phyloP scores from a whole-genome alignment of 2,888 invertebrate species.

The Lepas anatifera region DNA sequence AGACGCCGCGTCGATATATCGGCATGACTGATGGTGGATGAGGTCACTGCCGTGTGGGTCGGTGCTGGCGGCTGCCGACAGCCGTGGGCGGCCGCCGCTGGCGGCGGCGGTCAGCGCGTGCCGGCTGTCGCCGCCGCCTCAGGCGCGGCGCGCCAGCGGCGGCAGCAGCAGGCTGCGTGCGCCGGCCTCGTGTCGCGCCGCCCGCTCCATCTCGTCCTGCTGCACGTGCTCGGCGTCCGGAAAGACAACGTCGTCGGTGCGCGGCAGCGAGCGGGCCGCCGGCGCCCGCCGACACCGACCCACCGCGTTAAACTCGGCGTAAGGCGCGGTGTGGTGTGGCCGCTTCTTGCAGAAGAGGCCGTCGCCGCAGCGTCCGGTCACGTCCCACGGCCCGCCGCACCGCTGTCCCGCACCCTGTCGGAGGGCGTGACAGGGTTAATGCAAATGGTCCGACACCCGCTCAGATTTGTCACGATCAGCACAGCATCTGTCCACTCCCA shows the following conservation, averaged over 20 bases:
- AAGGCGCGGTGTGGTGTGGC: neutral
- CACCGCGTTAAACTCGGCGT: neutral
- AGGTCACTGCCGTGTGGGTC: too few relatives aligned
- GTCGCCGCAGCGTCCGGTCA: conserved; percentile 12
- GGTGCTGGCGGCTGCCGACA: too few relatives aligned
- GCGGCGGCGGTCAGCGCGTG: too few relatives aligned
- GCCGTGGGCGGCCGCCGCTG: too few relatives aligned
- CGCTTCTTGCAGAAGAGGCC: conserved; percentile 12
- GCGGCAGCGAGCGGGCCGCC: neutral
- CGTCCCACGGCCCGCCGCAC: conserved; percentile 15
- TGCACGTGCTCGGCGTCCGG: neutral
- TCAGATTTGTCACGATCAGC: too few relatives aligned
- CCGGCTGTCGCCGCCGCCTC: too few relatives aligned
- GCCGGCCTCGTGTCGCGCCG: neutral
- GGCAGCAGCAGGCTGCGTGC: neutral
- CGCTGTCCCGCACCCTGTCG: conserved; percentile 13
- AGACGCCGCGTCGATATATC: neutral
- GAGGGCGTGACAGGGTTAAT: neutral
- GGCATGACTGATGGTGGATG: too few relatives aligned
- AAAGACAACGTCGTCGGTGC: neutral
- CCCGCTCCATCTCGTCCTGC: conserved; percentile 1
- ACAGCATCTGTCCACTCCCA: too few relatives aligned
- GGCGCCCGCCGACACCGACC: neutral
- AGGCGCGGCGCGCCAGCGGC: too few relatives aligned
- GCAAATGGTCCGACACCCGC: too few relatives aligned